Percentiles rank a stretch among this genome's conserved stretches.
These are phyloP conservation scores for Thereva unica DNA, from an alignment of 2,888 invertebrate genomes.

Conservation along the genomic window DNA sequence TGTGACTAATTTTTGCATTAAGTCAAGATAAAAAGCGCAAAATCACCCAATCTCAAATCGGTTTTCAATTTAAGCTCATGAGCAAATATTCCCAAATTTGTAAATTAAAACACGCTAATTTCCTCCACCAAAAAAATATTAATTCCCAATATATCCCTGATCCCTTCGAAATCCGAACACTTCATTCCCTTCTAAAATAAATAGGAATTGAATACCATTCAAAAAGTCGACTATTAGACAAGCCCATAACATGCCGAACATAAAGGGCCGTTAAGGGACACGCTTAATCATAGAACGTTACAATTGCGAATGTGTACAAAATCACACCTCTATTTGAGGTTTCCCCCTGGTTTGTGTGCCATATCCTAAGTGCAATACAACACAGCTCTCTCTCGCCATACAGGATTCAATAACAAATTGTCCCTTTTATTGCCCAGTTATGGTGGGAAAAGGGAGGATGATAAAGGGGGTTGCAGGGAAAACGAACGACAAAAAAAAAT, in stretches of 20 bases:
- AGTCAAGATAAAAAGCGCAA: too few relatives aligned
- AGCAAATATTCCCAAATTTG: too few relatives aligned
- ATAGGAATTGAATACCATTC: slow-evolving; percentile 3
- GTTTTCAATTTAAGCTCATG: too few relatives aligned
- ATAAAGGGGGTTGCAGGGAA: neutral
- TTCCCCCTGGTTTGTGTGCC: slow-evolving; percentile 44
- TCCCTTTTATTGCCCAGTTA: slow-evolving; percentile 8
- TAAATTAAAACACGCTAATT: too few relatives aligned
- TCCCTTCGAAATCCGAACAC: neutral
- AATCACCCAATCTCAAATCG: too few relatives aligned
- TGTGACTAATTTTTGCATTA: too few relatives aligned
- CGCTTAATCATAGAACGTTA: slow-evolving; percentile 39
- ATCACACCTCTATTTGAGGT: slow-evolving; percentile 53
- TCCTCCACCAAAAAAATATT: too few relatives aligned
- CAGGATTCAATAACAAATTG: slow-evolving; percentile 40
- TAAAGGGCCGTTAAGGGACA: slow-evolving; percentile 25
- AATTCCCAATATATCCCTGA: neutral
- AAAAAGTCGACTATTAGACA: slow-evolving; percentile 32
- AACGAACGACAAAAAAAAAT: neutral
- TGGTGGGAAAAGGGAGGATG: neutral
- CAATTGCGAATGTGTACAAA: slow-evolving; percentile 50
- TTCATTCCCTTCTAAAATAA: too few relatives aligned
- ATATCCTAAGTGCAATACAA: neutral
- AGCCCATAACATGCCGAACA: slow-evolving; percentile 29
- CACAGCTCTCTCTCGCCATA: slow-evolving; percentile 1